phyloP scores from a whole-genome alignment of 2,113 vertebrate genomes.

The Azemiops feae region DNA sequence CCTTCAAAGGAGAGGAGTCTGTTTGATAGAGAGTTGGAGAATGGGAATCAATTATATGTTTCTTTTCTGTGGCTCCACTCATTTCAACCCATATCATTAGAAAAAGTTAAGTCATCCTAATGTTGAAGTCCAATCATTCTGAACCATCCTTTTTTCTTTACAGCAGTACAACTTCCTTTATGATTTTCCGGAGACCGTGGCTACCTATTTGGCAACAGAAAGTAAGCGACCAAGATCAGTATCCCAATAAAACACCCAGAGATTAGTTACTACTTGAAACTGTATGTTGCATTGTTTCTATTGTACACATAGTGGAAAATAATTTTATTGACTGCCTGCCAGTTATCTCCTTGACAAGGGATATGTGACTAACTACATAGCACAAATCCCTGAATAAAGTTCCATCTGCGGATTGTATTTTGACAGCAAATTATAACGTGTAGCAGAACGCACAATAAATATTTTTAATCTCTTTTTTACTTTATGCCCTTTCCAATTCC shows the following conservation, averaged over 20 bases:
- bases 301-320: too few relatives aligned
- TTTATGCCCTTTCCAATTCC: not conserved
- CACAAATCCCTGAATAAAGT: not conserved
- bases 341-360: not conserved
- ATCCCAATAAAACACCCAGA: constrained; percentile 70
- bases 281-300: fast-evolving
- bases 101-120: not conserved
- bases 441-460: not conserved
- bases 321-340: not conserved
- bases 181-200: constrained; percentile 81
- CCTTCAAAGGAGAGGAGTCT: not conserved
- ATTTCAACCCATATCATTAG: not conserved
- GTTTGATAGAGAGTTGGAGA: not conserved
- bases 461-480: not conserved
- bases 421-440: not conserved
- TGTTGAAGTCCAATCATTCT: not conserved
- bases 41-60: not conserved
- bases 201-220: constrained; percentile 71
- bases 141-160: constrained; percentile 11
- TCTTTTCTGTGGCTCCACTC: not conserved
- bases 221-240: constrained; percentile 69
- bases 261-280: fast-evolving
- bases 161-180: constrained; percentile 94
- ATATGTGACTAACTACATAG: not conserved
- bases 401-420: not conserved